Evolutionary conservation across 2,797 vertebrate genomes (phyloP).

Genomic region (Parauchenoglanis punctatus): DNA sequence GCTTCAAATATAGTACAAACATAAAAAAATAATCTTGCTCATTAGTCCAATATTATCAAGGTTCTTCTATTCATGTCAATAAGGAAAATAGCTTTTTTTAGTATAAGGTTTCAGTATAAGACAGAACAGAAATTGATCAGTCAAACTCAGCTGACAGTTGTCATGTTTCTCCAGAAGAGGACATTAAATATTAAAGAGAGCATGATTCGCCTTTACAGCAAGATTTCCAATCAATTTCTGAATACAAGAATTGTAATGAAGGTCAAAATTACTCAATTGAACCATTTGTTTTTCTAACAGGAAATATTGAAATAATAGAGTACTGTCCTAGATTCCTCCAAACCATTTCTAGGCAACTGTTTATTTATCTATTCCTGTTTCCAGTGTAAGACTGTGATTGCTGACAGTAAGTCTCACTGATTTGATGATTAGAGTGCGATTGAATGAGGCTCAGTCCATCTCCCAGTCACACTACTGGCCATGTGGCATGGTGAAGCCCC

Average conservation of each 20-base stretch:
- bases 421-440: neutral
- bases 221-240: neutral
- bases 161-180: neutral
- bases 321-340: conserved; percentile 52
- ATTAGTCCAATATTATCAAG: neutral
- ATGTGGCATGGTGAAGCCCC: neutral
- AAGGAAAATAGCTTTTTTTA: neutral
- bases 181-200: neutral
- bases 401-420: neutral
- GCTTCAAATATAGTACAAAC: neutral
- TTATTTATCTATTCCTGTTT: neutral
- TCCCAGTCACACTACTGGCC: neutral
- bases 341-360: conserved; percentile 28
- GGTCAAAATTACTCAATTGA: neutral
- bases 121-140: neutral
- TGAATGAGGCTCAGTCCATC: neutral
- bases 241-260: neutral
- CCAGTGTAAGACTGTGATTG: neutral
- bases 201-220: neutral
- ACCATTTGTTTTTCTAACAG: conserved; percentile 52
- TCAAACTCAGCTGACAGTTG: neutral
- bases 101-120: neutral
- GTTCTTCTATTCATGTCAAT: neutral
- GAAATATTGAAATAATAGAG: no score
- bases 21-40: neutral